A percentile compares a stretch with the other conserved stretches of the same genome.
phyloP scores from a whole-genome alignment of 2,888 invertebrate species.

The Boloria selene region DNA sequence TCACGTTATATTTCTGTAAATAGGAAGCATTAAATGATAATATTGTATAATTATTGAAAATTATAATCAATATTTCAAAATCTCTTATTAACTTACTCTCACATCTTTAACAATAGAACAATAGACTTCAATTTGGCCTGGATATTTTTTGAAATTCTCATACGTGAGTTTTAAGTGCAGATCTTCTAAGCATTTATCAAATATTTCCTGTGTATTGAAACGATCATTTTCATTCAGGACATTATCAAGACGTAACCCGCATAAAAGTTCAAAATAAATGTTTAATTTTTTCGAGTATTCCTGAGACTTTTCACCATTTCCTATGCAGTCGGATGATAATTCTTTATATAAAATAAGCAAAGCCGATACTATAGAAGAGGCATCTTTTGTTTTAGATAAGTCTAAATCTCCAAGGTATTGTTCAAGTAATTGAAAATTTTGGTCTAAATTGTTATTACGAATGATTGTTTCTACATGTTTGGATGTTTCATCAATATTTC shows the following conservation, averaged over 20 bases:
- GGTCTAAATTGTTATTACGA: conserved; percentile 51
- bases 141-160: conserved; percentile 63
- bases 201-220: conserved; percentile 58
- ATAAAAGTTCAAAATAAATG: conserved; percentile 51
- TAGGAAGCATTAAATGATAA: neutral
- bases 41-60: neutral
- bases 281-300: conserved; percentile 54
- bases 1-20: conserved; percentile 60
- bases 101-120: conserved; percentile 53
- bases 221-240: conserved; percentile 47
- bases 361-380: conserved; percentile 49
- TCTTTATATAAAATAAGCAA: conserved; percentile 61
- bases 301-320: conserved; percentile 53
- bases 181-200: conserved; percentile 59
- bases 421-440: conserved; percentile 50
- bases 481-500: conserved; percentile 56
- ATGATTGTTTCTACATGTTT: conserved; percentile 56
- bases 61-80: neutral
- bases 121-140: conserved; percentile 64
- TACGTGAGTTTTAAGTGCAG: conserved; percentile 60
- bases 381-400: conserved; percentile 45
- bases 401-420: conserved; percentile 51
- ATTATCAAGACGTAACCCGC: conserved; percentile 49
- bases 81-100: conserved; percentile 48
- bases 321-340: conserved; percentile 52